Percentiles rank a stretch among this genome's conserved stretches.
phyloP scores from a whole-genome alignment of 2,113 vertebrate genomes.

The Anoura caudifer region DNA sequence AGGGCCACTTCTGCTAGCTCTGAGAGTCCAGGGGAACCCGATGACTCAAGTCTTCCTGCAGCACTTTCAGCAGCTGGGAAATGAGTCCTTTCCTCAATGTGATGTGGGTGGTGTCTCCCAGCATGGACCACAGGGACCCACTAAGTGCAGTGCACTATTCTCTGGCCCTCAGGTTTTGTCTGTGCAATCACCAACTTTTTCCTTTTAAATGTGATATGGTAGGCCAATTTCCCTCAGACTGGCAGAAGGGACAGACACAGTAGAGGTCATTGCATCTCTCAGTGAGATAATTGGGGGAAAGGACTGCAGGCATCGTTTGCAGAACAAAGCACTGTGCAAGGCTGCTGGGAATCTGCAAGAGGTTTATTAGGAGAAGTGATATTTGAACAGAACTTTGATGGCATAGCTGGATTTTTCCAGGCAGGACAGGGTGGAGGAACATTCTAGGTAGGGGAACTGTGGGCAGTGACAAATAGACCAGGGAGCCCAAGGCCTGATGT shows the following conservation, averaged over 20 bases:
- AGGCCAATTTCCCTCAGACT: background rate
- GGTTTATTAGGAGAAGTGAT: background rate
- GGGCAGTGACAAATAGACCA: background rate
- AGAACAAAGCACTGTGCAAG: background rate
- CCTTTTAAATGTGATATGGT: background rate
- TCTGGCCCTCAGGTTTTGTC: background rate
- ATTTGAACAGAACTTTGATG: background rate
- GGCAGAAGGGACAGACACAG: background rate
- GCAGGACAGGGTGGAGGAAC: too few species aligned
- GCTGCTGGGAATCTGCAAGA: background rate
- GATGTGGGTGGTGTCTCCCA: background rate
- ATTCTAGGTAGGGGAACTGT: background rate
- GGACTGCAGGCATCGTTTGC: background rate
- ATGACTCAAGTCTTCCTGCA: fast-evolving
- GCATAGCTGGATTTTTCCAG: background rate
- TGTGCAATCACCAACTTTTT: background rate
- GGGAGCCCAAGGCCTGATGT: background rate
- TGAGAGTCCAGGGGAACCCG: too few species aligned
- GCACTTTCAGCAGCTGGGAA: background rate
- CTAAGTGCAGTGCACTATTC: fast-evolving
- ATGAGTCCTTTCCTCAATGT: background rate
- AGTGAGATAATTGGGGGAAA: background rate
- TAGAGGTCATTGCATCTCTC: background rate
- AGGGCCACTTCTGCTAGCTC: background rate
- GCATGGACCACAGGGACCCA: background rate